phyloP scores from a whole-genome alignment of 2,113 vertebrate genomes.

The Thamnaconus septentrionalis region DNA sequence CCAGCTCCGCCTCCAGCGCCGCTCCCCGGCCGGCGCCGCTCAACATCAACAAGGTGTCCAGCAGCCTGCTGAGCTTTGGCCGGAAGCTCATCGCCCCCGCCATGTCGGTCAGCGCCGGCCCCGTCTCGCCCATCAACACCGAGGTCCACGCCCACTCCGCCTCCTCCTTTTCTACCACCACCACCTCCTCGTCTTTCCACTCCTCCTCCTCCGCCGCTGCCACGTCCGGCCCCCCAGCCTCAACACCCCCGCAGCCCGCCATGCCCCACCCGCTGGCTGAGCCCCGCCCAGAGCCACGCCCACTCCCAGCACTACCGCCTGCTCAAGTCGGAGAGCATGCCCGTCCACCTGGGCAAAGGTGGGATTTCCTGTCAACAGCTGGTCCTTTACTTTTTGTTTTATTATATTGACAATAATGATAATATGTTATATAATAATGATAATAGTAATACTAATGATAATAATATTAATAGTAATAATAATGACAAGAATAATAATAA shows the following conservation, averaged over 20 bases:
- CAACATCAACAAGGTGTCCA: constrained; percentile 98
- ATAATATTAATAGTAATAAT: no score
- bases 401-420: no score
- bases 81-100: constrained; percentile 92
- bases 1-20: constrained; percentile 59
- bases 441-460: no score
- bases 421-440: not conserved
- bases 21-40: constrained; percentile 79
- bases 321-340: constrained; percentile 98
- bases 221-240: constrained; percentile 34
- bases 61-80: constrained; percentile 92
- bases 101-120: constrained; percentile 69
- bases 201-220: constrained; percentile 66
- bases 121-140: constrained; percentile 70
- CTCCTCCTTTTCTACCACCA: constrained; percentile 40
- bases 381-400: no score
- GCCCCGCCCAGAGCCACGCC: constrained; percentile 50
- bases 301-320: constrained; percentile 83
- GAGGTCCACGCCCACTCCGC: constrained; percentile 68
- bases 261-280: constrained; percentile 58
- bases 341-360: constrained; percentile 95
- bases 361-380: constrained; percentile 29
- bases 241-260: constrained; percentile 43
- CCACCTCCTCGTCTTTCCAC: constrained; percentile 65
- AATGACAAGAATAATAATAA: no score